phyloP scores from a whole-genome alignment of 2,113 vertebrate species.

The Macaca mulatta region DNA sequence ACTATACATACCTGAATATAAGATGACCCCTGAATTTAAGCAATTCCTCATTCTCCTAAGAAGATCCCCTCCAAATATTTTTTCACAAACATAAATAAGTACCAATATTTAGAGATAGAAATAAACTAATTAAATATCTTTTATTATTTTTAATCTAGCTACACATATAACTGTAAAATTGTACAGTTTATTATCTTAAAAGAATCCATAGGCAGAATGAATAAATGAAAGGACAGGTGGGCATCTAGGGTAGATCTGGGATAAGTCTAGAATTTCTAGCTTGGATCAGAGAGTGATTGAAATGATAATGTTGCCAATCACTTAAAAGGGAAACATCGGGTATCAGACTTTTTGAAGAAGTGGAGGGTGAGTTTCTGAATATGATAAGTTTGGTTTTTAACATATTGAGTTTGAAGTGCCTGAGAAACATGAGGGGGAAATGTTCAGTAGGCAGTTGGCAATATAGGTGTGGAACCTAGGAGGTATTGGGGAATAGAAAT shows the following conservation, averaged over 20 bases:
- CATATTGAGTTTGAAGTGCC: background rate
- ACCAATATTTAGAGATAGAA: background rate
- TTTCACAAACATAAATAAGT: background rate
- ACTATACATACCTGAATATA: background rate
- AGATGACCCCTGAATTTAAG: background rate
- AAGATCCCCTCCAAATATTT: background rate
- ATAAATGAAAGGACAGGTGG: background rate
- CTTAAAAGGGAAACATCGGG: background rate
- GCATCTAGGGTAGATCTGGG: background rate
- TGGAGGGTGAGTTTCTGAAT: background rate
- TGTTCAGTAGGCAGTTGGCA: background rate
- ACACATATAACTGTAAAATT: background rate
- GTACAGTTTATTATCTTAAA: background rate
- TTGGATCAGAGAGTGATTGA: background rate
- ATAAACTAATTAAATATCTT: background rate
- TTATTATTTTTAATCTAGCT: background rate
- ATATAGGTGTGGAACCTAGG: background rate
- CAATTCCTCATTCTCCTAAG: background rate
- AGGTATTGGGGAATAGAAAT: background rate
- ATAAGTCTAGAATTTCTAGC: background rate
- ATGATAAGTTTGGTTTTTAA: background rate
- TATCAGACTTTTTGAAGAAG: background rate
- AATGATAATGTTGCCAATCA: background rate
- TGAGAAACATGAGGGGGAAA: background rate
- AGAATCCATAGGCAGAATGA: background rate